These are phyloP conservation scores for Macquaria australasica DNA, from an alignment of 2,113 vertebrate species.

Conservation along the genomic window DNA sequence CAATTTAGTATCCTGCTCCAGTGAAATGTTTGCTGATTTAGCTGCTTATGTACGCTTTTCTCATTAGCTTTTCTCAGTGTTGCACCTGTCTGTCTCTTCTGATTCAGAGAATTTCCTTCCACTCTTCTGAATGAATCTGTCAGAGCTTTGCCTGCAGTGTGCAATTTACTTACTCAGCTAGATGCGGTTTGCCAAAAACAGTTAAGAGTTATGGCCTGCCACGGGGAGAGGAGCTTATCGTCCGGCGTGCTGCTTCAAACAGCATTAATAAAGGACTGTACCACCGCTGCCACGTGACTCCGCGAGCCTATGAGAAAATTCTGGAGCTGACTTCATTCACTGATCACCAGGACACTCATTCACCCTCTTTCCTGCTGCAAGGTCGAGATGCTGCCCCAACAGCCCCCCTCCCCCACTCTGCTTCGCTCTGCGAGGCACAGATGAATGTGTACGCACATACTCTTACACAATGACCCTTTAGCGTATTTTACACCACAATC, in stretches of 20 bases:
- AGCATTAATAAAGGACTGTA: slow-evolving; percentile 25
- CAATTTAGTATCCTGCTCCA: background rate
- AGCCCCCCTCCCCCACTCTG: slow-evolving; percentile 51
- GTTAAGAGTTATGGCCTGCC: slow-evolving; percentile 50
- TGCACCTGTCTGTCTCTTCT: slow-evolving; percentile 9
- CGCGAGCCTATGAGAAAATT: slow-evolving; percentile 42
- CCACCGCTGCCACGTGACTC: slow-evolving; percentile 35
- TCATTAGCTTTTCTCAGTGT: slow-evolving; percentile 3
- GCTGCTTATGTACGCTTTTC: background rate
- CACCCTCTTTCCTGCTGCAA: slow-evolving; percentile 70
- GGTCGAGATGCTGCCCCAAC: slow-evolving; percentile 61
- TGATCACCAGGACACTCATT: slow-evolving; percentile 63
- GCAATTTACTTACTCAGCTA: slow-evolving; percentile 48
- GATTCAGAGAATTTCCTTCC: slow-evolving; percentile 40
- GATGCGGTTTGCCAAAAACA: slow-evolving; percentile 45
- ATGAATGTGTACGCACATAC: slow-evolving; percentile 29
- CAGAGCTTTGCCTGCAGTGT: slow-evolving; percentile 38
- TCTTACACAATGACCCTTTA: slow-evolving; percentile 52
- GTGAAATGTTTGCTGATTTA: slow-evolving; percentile 10
- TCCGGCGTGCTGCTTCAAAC: slow-evolving; percentile 30
- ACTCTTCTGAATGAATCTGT: slow-evolving; percentile 54
- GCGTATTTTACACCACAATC: slow-evolving; percentile 46
- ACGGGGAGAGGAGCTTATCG: slow-evolving; percentile 43
- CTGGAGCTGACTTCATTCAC: slow-evolving; percentile 71
- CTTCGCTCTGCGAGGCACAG: slow-evolving; percentile 23